These are phyloP conservation scores for Mesoclemmys tuberculata DNA, from an alignment of 2,113 vertebrate species.

Conservation along the genomic window DNA sequence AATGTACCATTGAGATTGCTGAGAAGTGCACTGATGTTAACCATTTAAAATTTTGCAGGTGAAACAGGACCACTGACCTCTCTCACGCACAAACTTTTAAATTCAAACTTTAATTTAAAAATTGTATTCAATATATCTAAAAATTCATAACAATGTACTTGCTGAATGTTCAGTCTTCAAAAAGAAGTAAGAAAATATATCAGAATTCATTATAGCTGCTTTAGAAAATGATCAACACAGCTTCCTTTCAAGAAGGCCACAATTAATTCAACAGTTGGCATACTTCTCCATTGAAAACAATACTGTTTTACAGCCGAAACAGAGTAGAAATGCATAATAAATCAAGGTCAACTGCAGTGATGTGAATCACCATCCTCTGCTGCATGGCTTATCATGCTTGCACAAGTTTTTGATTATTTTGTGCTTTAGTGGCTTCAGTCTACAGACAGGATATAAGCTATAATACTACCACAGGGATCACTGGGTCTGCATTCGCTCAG, in stretches of 20 bases:
- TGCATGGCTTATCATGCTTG: not conserved
- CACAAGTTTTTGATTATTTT: not conserved
- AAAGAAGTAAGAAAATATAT: not conserved
- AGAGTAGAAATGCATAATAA: not conserved
- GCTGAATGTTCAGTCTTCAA: not conserved
- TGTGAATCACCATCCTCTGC: not conserved
- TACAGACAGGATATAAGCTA: not conserved
- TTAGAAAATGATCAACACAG: not conserved
- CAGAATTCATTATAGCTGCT: slow-evolving; percentile 8
- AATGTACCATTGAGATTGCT: not conserved
- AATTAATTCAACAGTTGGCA: accelerated
- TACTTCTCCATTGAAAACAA: not conserved
- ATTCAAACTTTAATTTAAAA: not conserved
- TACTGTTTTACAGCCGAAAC: not conserved
- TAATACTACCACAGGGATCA: not conserved
- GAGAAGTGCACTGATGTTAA: not conserved
- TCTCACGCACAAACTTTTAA: not conserved
- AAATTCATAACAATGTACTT: slow-evolving; percentile 13
- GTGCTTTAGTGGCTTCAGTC: not conserved
- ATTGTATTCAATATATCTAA: slow-evolving; percentile 24
- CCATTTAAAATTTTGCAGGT: not conserved
- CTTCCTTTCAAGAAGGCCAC: not conserved
- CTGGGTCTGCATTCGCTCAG: not conserved
- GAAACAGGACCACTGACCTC: not conserved
- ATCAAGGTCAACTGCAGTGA: not conserved